Evolutionary conservation across 2,888 invertebrate species (phyloP), one percentile per base, ranked within the genome.

Genomic region (Tetranychus truncatus): DNA sequence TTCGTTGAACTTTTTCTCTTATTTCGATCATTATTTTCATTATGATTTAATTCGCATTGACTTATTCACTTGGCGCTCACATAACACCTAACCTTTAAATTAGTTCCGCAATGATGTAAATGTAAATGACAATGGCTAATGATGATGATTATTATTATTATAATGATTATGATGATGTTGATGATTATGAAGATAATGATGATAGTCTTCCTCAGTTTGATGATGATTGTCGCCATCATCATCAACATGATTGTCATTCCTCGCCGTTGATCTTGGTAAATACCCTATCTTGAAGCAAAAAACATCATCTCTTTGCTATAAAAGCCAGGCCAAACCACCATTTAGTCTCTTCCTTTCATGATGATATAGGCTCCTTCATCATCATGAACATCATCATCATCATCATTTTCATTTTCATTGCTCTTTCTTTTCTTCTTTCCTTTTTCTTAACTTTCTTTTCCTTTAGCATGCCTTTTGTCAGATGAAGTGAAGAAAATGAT

Each of bases 141-240:
- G 55, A 55, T 55, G 15, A 55, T 55, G 55, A 55, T 55, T 9
- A 55, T 55, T 9, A 46, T 46, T 8, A 55, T 55, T 9, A 55
- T 15, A 15, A 55, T 55, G 55, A 55, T 55, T 55, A 55, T 55
- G 15, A 55, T 55, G 15, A 55, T 55, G 55, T 15, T 55, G 55
- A 55, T 55, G 55, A 55, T 55, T 55, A 55, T 55, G 55, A 55
- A 15, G 55, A 55, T 55, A 55, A 55, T 55, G 55, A 55, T 55
- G 55, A 55, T 55, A 55, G 55, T 15, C 55, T 34, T 55, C 55
- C 55, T 55, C 55, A 55, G 15, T 15, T 55, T 55, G 55, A 55
- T 55, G 55, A 55, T 55, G 55, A 55, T 55, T 55, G 55, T 55
- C 55, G 55, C 55, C 55, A 55, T 55, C 55, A 55, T 55, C 55